Base-by-base conservation (phyloP, 2,797 vertebrate genomes). In the Chaetodon trifasciatus region DNA sequence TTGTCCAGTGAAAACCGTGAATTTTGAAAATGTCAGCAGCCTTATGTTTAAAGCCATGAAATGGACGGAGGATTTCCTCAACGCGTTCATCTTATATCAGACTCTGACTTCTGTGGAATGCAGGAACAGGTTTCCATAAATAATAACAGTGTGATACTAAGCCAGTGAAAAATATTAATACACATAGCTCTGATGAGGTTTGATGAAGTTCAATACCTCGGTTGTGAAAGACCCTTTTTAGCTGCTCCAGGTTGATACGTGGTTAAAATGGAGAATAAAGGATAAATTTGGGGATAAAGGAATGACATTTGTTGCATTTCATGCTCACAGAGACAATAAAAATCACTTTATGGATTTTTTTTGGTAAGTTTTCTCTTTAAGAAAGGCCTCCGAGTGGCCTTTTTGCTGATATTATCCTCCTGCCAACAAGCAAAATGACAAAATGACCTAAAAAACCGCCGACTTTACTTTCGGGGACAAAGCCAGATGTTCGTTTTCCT, bases 1-100 rank as follows among this genome's bases (percentile, higher is more conserved):
- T 46, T 52, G 23, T 76, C 39, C 39, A 44, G 23, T 35, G 35
- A 67, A 76, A 61, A 46, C 24, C 2, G 44, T 40, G 23, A 15
- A 24, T 58, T 64, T 42, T 39, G 3, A 65, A 75, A 65, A 53
- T 53, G 60, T 52, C 23, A 42, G 42, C 42, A 52, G 50, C 44
- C 24, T 55, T 39, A 65, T 70, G 12, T 49, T 57, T 39, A 28
- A 71, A 50, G 58, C 19, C 17, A 35, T 42, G 37, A 50, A 21
- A 50, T 17, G 50, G 13, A 40, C 12, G 2, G 32, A 37, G n/a
- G 39, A 3, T 47, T 7, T 46, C n/a, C 10, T 28, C 32, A 39
- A 11, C n/a, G 11, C 44, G 16, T 58, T 58, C 28, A 21, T 28
- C 42, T 21, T 19, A 10, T 44, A 32, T 47, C 47, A 42, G 6